phyloP scores from a whole-genome alignment of 1,140 invertebrate species.

The Ditylenchus dipsaci region DNA sequence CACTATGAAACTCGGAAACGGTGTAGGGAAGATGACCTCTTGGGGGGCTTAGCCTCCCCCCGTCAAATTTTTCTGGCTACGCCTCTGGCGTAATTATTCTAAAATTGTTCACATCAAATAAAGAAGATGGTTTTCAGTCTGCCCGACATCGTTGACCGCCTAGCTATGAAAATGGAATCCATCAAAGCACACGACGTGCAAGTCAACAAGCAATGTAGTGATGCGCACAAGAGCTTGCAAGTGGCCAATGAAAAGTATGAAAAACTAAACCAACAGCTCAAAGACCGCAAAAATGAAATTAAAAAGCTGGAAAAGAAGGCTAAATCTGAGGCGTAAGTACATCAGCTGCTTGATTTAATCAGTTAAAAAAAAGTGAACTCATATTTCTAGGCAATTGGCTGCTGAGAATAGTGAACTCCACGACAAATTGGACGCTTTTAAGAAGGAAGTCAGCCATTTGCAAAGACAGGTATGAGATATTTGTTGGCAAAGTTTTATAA shows the following conservation, averaged over 20 bases:
- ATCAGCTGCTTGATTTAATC: not conserved
- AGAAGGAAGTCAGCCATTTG: slow-evolving; percentile 29
- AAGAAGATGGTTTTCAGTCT: not conserved
- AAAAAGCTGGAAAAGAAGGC: slow-evolving; percentile 47
- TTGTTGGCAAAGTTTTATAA: no score
- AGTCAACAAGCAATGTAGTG: slow-evolving; percentile 1
- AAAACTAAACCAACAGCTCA: slow-evolving; percentile 36
- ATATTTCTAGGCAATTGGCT: slow-evolving; percentile 34
- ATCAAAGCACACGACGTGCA: slow-evolving; percentile 19
- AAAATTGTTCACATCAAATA: no score
- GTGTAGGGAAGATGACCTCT: no score
- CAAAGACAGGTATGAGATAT: slow-evolving; percentile 32
- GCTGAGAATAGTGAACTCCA: slow-evolving; percentile 37
- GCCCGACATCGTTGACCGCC: slow-evolving; percentile 28
- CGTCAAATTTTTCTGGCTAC: no score
- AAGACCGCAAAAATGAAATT: slow-evolving; percentile 44
- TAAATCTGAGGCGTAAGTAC: slow-evolving; percentile 41
- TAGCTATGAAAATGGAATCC: slow-evolving; percentile 12
- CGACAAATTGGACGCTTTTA: slow-evolving; percentile 30
- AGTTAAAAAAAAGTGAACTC: not conserved
- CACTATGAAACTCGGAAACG: no score
- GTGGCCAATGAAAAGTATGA: slow-evolving; percentile 28
- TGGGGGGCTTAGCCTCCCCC: no score
- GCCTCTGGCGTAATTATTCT: no score
- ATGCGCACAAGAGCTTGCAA: slow-evolving; percentile 21